These are phyloP conservation scores for Luehdorfia chinensis DNA, from an alignment of 1,140 invertebrate genomes.

Conservation along the genomic window DNA sequence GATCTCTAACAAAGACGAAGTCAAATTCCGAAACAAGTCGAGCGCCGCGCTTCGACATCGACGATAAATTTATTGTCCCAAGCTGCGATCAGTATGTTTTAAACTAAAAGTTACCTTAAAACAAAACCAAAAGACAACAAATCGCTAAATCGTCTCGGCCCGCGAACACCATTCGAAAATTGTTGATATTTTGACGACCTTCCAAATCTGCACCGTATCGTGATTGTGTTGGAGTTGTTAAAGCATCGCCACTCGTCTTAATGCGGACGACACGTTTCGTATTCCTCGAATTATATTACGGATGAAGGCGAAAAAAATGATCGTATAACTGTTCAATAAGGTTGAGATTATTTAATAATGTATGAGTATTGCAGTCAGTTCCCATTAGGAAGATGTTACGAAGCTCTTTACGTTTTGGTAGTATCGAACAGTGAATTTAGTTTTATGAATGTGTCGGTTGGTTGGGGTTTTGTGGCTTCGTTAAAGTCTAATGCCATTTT, in stretches of 20 bases:
- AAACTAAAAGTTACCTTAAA: conserved; percentile 58
- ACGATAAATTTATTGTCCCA: conserved; percentile 63
- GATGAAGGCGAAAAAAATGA: conserved; percentile 27
- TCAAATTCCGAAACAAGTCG: conserved; percentile 59
- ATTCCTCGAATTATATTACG: conserved; percentile 39
- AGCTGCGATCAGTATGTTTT: conserved; percentile 24
- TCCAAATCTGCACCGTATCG: conserved; percentile 58
- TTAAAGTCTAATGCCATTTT: too few species aligned
- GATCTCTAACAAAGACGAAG: conserved; percentile 49
- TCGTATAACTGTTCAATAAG: conserved; percentile 32
- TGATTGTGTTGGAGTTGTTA: conserved; percentile 50
- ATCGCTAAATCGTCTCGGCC: conserved; percentile 32
- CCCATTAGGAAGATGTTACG: too few species aligned
- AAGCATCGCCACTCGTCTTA: conserved; percentile 43
- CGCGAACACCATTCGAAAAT: conserved; percentile 51
- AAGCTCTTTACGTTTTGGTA: conserved; percentile 62
- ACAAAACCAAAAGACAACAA: conserved; percentile 39
- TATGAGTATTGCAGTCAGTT: too few species aligned
- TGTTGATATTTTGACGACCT: conserved; percentile 54
- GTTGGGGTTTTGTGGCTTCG: conserved; percentile 36
- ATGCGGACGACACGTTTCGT: conserved; percentile 49
- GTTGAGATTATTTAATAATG: conserved; percentile 35
- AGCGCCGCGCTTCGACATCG: conserved; percentile 51
- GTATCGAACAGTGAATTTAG: conserved; percentile 54
- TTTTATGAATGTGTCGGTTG: conserved; percentile 61